phyloP scores from a whole-genome alignment of 2,888 invertebrate species.

The Tetragonisca angustula region DNA sequence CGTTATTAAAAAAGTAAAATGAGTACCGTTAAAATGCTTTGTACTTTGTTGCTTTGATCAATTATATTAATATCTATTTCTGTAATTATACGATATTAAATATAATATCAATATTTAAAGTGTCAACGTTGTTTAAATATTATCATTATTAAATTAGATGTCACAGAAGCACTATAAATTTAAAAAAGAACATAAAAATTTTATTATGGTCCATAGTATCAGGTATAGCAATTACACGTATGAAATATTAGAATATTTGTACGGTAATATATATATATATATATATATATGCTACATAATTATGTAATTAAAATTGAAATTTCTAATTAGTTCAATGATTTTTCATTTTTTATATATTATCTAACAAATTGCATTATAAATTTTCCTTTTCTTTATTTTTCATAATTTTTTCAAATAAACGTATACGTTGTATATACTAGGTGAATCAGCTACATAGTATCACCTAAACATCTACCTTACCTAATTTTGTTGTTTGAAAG shows the following conservation, averaged over 20 bases:
- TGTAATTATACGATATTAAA: constrained; percentile 29
- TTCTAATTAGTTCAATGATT: constrained; percentile 11
- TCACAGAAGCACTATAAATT: constrained; percentile 9
- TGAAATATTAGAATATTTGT: constrained; percentile 58
- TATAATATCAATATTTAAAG: constrained; percentile 31
- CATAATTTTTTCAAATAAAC: not conserved
- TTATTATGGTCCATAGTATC: constrained; percentile 78
- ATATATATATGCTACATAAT: constrained; percentile 39
- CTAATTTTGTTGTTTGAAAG: too few relatives aligned
- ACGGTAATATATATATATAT: constrained; percentile 35
- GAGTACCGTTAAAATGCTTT: constrained; percentile 24
- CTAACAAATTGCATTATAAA: not conserved
- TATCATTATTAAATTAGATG: not conserved
- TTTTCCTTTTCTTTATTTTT: not conserved
- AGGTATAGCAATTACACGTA: constrained; percentile 74
- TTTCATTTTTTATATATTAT: constrained; percentile 3
- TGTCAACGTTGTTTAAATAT: constrained; percentile 13
- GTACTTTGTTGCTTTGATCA: constrained; percentile 25
- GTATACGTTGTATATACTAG: not conserved
- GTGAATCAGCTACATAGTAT: too few relatives aligned
- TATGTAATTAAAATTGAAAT: constrained; percentile 50
- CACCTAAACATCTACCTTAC: too few relatives aligned
- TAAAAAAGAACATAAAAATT: constrained; percentile 79
- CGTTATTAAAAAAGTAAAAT: constrained; percentile 12
- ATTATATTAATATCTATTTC: constrained; percentile 24